A percentile compares a stretch with the other conserved stretches of the same genome.
Conservation (phyloP, 2,797 vertebrate species). For the Orientallactaga sibirica region DNA sequence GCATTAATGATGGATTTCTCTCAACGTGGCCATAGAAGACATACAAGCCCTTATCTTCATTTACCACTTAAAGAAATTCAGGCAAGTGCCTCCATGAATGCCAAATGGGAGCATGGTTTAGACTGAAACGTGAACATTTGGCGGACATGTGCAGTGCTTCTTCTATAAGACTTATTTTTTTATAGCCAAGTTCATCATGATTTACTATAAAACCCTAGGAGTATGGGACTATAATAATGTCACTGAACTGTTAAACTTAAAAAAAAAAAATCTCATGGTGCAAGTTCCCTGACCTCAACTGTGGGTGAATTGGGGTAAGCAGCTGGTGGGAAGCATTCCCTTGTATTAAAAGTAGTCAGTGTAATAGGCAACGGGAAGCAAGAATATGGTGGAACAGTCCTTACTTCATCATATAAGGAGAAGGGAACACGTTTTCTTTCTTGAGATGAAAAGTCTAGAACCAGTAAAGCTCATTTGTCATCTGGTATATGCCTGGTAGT, state of each 20-base stretch:
- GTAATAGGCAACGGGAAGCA: slow-evolving; percentile 73
- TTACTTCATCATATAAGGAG: slow-evolving; percentile 69
- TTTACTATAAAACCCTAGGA: neutral
- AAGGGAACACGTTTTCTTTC: slow-evolving; percentile 37
- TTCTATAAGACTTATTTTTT: neutral
- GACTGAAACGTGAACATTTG: neutral
- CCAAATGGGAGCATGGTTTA: neutral
- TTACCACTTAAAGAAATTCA: slow-evolving; percentile 37
- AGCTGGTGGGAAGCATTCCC: slow-evolving; percentile 50
- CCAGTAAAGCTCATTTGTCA: neutral
- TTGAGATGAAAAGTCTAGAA: slow-evolving; percentile 60
- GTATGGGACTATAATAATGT: neutral
- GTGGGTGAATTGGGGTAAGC: slow-evolving; percentile 61
- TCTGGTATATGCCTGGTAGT: neutral
- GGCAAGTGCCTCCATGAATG: neutral
- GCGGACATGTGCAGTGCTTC: neutral
- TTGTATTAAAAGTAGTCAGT: slow-evolving; percentile 64
- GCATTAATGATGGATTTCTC: neutral
- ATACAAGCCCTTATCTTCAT: slow-evolving; percentile 13
- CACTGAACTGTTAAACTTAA: slow-evolving; percentile 70
- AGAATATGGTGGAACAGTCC: slow-evolving; percentile 74
- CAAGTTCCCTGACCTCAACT: slow-evolving; percentile 77
- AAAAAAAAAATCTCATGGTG: slow-evolving; percentile 62
- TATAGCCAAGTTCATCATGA: neutral
- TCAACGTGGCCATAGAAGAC: neutral